Evolutionary conservation across 2,113 vertebrate genomes (phyloP).

Genomic region (Enhydra lutris): DNA sequence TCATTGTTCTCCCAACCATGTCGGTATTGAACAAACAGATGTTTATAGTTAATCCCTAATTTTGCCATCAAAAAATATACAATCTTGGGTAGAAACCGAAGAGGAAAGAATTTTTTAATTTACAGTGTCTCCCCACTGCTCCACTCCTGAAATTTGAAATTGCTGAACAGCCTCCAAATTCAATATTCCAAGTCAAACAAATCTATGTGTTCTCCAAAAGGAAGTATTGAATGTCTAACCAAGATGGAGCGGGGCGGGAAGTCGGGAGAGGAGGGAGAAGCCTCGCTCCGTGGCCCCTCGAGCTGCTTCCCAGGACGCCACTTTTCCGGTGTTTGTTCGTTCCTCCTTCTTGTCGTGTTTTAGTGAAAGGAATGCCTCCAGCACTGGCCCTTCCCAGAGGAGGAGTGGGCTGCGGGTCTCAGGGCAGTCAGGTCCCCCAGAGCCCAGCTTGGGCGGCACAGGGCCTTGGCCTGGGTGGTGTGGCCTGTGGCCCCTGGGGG

Average conservation of each 20-base stretch:
- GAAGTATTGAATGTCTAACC: slow-evolving; percentile 71
- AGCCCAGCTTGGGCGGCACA: background rate
- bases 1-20: slow-evolving; percentile 63
- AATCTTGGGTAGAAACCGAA: slow-evolving; percentile 72
- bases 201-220: slow-evolving; percentile 66
- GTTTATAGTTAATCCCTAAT: slow-evolving; percentile 78
- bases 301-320: slow-evolving; percentile 8
- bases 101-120: slow-evolving; percentile 77
- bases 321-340: background rate
- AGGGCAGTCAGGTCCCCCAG: background rate
- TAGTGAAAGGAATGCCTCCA: slow-evolving; percentile 40
- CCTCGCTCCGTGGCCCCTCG: background rate
- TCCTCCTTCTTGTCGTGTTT: slow-evolving; percentile 6
- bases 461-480: background rate
- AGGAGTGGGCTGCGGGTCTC: background rate
- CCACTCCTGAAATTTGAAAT: slow-evolving; percentile 69
- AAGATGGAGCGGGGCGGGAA: slow-evolving; percentile 29
- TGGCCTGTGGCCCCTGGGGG: background rate
- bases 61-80: slow-evolving; percentile 74
- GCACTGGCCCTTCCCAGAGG: background rate
- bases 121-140: slow-evolving; percentile 63
- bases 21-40: slow-evolving; percentile 72
- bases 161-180: slow-evolving; percentile 71
- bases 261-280: slow-evolving; percentile 10
- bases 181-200: slow-evolving; percentile 72